Percentiles rank a stretch among this genome's conserved stretches.
Evolutionary conservation across 2,888 invertebrate genomes (phyloP).

Genomic region (Melanostoma mellinum): DNA sequence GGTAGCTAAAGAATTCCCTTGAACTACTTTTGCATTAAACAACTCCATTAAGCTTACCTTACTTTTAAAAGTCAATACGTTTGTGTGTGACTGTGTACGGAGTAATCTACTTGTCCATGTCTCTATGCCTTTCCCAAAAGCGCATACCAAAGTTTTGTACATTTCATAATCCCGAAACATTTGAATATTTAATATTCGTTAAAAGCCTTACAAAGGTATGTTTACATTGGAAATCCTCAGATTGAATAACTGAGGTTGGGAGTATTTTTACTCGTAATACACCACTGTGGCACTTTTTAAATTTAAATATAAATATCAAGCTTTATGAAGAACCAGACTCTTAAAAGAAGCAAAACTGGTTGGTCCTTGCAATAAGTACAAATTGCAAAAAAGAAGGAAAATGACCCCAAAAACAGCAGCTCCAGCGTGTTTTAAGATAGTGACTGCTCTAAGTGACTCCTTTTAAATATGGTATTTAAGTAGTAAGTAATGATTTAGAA

Average conservation of each 20-base stretch:
- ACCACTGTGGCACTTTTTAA: no score
- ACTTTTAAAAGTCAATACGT: slow-evolving; percentile 53
- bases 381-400: no score
- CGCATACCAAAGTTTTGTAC: slow-evolving; percentile 55
- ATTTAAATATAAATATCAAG: no score
- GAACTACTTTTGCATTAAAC: slow-evolving; percentile 44
- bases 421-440: no score
- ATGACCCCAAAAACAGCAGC: no score
- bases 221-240: slow-evolving; percentile 39
- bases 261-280: no score
- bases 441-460: no score
- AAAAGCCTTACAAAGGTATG: slow-evolving; percentile 74
- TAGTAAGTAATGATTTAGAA: no score
- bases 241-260: background rate
- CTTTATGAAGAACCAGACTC: no score
- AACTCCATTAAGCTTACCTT: slow-evolving; percentile 64
- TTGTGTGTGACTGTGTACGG: slow-evolving; percentile 21
- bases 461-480: no score
- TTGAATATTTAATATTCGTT: slow-evolving; percentile 76
- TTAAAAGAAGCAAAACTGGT: no score
- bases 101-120: slow-evolving; percentile 53
- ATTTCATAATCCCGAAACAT: slow-evolving; percentile 75
- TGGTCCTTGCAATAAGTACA: no score
- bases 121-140: slow-evolving; percentile 17
- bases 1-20: slow-evolving; percentile 24